Percentiles rank a stretch among this genome's conserved stretches.
Evolutionary conservation across 1,140 invertebrate species (phyloP).

Genomic region (Meloidogyne exigua): DNA sequence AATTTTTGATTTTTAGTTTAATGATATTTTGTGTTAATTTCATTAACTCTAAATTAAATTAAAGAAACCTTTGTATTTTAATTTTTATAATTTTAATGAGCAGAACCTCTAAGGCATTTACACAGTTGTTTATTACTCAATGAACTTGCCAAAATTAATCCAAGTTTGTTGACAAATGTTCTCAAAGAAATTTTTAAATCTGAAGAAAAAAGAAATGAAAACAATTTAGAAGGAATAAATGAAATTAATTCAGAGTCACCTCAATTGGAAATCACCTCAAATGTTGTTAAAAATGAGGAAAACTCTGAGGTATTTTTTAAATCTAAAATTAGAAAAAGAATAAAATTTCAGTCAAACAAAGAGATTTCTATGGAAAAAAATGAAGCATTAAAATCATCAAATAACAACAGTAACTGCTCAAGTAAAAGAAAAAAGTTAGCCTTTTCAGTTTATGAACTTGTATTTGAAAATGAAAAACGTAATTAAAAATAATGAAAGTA

Average conservation of each 20-base stretch:
- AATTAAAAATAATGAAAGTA: too few species aligned
- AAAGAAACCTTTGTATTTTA: background rate
- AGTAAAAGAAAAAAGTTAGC: background rate
- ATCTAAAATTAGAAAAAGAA: background rate
- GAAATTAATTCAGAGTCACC: background rate
- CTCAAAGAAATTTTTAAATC: background rate
- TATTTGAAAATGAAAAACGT: background rate
- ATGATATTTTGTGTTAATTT: background rate
- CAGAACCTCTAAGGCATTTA: constrained; percentile 13
- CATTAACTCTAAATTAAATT: too few species aligned
- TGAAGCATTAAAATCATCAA: background rate
- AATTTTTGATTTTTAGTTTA: background rate
- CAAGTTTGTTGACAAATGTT: background rate
- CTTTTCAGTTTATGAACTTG: background rate
- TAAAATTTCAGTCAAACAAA: background rate
- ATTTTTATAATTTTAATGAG: background rate
- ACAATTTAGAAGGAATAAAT: background rate
- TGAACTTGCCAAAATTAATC: constrained; percentile 9
- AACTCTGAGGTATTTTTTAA: background rate
- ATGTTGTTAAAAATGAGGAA: background rate
- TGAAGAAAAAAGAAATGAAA: background rate
- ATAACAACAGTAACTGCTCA: background rate
- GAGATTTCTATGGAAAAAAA: background rate
- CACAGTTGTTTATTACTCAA: constrained; percentile 6
- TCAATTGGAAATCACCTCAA: background rate